Conservation (phyloP, 2,888 invertebrate species). For the Rotaria magnacalcarata region DNA sequence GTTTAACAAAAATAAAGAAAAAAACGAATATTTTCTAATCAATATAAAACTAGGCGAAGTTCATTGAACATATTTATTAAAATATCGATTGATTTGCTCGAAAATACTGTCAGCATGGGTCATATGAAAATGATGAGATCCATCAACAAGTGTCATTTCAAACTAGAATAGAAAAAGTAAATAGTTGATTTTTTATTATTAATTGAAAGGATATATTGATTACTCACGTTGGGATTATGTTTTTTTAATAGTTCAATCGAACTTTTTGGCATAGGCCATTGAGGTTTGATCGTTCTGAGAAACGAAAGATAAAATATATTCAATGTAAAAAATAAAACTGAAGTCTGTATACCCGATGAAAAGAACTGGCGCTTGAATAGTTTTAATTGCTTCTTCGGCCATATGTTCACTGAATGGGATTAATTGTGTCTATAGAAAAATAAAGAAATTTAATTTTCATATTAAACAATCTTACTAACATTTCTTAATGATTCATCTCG, state of each 20-base stretch:
- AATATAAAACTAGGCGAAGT: not conserved
- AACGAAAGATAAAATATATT: no score
- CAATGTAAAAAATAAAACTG: no score
- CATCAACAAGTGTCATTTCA: not conserved
- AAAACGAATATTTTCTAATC: no score
- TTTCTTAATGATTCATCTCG: not conserved
- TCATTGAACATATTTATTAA: not conserved
- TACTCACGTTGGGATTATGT: not conserved
- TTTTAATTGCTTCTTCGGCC: not conserved
- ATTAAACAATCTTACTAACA: not conserved
- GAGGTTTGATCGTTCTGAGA: not conserved
- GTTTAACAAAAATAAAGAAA: no score
- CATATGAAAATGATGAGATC: slow-evolving; percentile 14
- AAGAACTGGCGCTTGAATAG: not conserved
- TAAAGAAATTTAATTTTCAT: not conserved
- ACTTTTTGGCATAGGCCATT: not conserved
- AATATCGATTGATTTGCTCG: not conserved
- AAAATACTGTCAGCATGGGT: not conserved
- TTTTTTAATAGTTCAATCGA: not conserved
- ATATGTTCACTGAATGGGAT: not conserved
- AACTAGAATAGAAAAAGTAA: not conserved
- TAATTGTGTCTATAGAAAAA: not conserved
- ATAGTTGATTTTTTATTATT: not conserved
- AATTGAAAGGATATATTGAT: not conserved
- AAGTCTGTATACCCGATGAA: not conserved